phyloP scores from a whole-genome alignment of 2,797 vertebrate species.

The Pseudomugil gertrudae region DNA sequence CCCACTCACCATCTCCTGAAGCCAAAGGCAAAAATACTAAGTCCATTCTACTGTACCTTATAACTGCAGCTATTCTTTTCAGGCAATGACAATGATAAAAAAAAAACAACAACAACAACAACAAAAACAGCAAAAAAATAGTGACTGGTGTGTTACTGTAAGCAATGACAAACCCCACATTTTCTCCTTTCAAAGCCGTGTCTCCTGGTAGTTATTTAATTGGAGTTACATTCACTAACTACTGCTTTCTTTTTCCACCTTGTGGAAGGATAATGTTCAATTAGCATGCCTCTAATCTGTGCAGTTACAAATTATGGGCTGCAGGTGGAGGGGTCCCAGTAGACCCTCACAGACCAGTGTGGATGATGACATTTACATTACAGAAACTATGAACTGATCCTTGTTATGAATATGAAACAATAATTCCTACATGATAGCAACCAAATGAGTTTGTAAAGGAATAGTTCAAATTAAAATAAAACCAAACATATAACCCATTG shows the following conservation, averaged over 20 bases:
- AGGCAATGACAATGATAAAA: background rate
- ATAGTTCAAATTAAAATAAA: background rate
- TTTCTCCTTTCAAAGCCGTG: background rate
- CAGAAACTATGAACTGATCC: background rate
- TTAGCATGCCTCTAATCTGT: constrained; percentile 1
- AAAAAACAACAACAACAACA: no score
- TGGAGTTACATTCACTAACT: background rate
- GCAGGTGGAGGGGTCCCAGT: background rate
- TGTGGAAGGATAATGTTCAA: background rate
- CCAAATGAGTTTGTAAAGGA: constrained; percentile 1
- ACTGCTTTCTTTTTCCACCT: background rate
- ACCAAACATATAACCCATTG: background rate
- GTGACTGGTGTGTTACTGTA: background rate
- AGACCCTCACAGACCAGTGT: background rate
- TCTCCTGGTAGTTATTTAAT: background rate
- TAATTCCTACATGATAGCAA: background rate
- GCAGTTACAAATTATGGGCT: background rate
- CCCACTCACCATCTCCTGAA: background rate
- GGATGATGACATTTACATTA: background rate
- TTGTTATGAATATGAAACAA: constrained; percentile 16
- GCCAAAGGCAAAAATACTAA: background rate
- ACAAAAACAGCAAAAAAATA: background rate
- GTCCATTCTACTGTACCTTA: no score
- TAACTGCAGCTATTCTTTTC: background rate
- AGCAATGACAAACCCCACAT: constrained; percentile 1